Conservation (phyloP, 2,888 invertebrate genomes). For the Rhagonycha lutea region DNA sequence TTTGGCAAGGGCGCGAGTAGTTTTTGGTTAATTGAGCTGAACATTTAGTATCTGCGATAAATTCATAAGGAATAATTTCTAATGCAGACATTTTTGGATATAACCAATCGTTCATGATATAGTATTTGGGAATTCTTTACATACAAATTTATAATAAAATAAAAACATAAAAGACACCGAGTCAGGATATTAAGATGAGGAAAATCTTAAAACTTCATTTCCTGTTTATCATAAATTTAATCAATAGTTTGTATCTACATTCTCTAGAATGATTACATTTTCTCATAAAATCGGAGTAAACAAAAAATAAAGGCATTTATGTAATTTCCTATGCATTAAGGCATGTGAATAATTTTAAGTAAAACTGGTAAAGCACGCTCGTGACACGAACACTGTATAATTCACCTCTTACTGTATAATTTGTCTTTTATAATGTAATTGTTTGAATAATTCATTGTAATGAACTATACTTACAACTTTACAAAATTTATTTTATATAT, state of each 20-base stretch:
- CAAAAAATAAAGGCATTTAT: conserved; percentile 5
- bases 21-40: too few relatives aligned
- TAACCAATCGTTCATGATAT: too few relatives aligned
- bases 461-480: conserved; percentile 37
- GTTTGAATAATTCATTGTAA: conserved; percentile 56
- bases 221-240: conserved; percentile 32
- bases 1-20: too few relatives aligned
- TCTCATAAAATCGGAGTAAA: conserved; percentile 1
- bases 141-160: neutral
- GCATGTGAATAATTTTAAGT: conserved; percentile 33
- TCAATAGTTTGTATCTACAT: conserved; percentile 30
- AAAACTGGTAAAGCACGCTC: conserved; percentile 49
- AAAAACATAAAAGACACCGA: neutral
- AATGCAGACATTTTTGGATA: too few relatives aligned
- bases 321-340: conserved; percentile 25
- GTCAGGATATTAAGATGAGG: conserved; percentile 6
- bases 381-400: conserved; percentile 51
- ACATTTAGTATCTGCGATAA: too few relatives aligned
- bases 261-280: conserved; percentile 26
- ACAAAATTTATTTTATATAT: conserved; percentile 34
- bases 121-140: too few relatives aligned
- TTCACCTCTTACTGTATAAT: conserved; percentile 53
- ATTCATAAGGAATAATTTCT: too few relatives aligned
- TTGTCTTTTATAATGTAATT: conserved; percentile 56
- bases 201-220: conserved; percentile 30